Evolutionary conservation across 2,888 invertebrate species (phyloP), one percentile per base, ranked within the genome.

Genomic region (Cyrtodaria siliqua): DNA sequence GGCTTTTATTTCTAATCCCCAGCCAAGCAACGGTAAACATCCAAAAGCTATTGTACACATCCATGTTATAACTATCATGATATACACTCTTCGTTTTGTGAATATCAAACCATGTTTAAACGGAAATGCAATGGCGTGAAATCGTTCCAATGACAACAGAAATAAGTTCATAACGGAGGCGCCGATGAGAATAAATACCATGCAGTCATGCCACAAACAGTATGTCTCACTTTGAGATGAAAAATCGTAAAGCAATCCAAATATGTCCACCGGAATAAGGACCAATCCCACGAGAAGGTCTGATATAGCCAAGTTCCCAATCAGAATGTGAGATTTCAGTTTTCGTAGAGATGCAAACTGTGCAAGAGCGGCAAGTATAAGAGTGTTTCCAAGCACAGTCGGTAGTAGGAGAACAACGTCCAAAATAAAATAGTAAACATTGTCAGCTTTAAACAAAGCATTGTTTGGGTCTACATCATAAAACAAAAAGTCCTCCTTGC

Each of bases 91-190:
- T 33, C 49, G 18, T 42, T 47, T 62, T 2, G 69, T 62, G 20
- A 69, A 52, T 18, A 53, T 24, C 6, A 49, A 1, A 20, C 20
- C 20, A 47, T 69, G 69, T 4, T 38, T 23, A n/a, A 69, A 40
- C 0, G 69, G 69, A n/a, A 55, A 33, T n/a, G 29, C 27, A 24
- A 69, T 55, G 8, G 69, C 61, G 57, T 62, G 55, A 29, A 69
- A 69, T 26, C 69, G 16, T 61, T 69, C 69, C 18, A 69, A 27
- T 6, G 69, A 69, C 14, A 69, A 38, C 4, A 69, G 23, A 18
- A 69, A 62, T 33, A 69, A 33, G 38, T 69, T 69, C 3, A 69
- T 18, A 14, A 69, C 55, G 3, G 69, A 69, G 1, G 62, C 55
- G 33, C 52, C 61, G 9, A 69, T 33, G 18, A 33, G 26, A 0